A percentile compares a stretch with the other conserved stretches of the same genome.
These are phyloP conservation scores for Eubasilissa splendida DNA, from an alignment of 2,888 invertebrate genomes.

Conservation along the genomic window DNA sequence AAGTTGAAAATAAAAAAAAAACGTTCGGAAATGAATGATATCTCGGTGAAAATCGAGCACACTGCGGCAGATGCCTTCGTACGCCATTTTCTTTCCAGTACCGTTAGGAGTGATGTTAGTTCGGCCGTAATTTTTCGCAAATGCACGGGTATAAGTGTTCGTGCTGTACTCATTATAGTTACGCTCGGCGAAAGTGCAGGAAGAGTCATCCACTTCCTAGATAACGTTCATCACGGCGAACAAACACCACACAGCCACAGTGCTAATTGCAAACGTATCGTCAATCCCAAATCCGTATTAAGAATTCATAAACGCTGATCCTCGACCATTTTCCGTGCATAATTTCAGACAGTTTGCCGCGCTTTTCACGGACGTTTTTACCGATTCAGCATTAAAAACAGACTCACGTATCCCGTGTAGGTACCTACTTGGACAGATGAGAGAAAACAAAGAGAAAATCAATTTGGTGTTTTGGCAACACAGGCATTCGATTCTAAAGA, in stretches of 20 bases:
- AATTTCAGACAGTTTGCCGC: background rate
- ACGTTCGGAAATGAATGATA: background rate
- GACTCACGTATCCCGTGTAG: conserved; percentile 1
- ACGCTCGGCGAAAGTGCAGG: conserved; percentile 47
- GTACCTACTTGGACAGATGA: background rate
- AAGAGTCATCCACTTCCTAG: conserved; percentile 45
- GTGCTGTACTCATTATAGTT: conserved; percentile 40
- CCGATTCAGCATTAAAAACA: conserved; percentile 14
- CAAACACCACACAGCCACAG: conserved; percentile 18
- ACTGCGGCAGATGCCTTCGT: background rate
- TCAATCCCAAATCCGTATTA: background rate
- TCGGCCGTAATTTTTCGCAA: conserved; percentile 36
- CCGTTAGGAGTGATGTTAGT: conserved; percentile 29
- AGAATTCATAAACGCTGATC: background rate
- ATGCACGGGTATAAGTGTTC: conserved; percentile 41
- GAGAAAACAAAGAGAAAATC: conserved; percentile 28
- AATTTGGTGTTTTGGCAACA: conserved; percentile 21
- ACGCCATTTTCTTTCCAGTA: conserved; percentile 24
- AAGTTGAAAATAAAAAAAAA: too few species aligned
- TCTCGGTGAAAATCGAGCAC: background rate
- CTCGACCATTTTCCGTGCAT: background rate
- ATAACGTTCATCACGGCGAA: conserved; percentile 34
- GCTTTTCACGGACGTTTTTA: conserved; percentile 17
- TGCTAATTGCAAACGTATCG: conserved; percentile 14
- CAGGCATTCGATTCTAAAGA: conserved; percentile 14